Base-by-base conservation (phyloP, 2,797 vertebrate genomes). In the Rhadinocentrus ornatus region DNA sequence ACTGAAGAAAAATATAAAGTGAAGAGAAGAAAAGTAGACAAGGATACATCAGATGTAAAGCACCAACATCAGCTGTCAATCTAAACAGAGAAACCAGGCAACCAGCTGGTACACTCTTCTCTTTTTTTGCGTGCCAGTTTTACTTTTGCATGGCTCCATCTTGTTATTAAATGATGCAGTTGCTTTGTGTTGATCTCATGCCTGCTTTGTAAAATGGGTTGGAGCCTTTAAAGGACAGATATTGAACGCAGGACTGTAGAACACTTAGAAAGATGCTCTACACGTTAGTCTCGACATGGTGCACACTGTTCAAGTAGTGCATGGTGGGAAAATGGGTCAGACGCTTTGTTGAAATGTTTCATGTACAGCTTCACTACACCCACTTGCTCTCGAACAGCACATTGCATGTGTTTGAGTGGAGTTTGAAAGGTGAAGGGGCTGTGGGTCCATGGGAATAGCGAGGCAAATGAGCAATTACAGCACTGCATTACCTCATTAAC, bases 261-360 rank as follows among this genome's bases (percentile, higher is more conserved):
- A n/a, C 15, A 35, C 37, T 0, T 16, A 7, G 20, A 44, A 39
- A 13, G 18, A 60, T 27, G 39, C 35, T 13, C 54, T 13, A 13
- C 39, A 41, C 35, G 55, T 46, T 29, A 20, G 56, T 63, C 15
- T 50, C 2, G 1, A 66, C 58, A 66, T 15, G 35, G 53, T 27
- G 15, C 46, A 26, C 15, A 0, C 63, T 39, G 53, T 68, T 71
- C 0, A 7, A 83, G 62, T 4, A 26, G 50, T 32, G 39, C 59
- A 50, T 46, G 62, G n/a, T 46, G 65, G 73, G 60, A 86, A 56
- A 91, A 86, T 90, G 80, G 89, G 83, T 91, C 87, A 86, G 60
- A 52, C 35, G 12, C 82, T 82, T 68, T 78, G 61, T 75, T 52
- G 66, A 60, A 52, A 59, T n/a, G 58, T 75, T 71, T 71, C 67